Base-by-base conservation (phyloP, 1,140 invertebrate genomes). In the Portunus trituberculatus region DNA sequence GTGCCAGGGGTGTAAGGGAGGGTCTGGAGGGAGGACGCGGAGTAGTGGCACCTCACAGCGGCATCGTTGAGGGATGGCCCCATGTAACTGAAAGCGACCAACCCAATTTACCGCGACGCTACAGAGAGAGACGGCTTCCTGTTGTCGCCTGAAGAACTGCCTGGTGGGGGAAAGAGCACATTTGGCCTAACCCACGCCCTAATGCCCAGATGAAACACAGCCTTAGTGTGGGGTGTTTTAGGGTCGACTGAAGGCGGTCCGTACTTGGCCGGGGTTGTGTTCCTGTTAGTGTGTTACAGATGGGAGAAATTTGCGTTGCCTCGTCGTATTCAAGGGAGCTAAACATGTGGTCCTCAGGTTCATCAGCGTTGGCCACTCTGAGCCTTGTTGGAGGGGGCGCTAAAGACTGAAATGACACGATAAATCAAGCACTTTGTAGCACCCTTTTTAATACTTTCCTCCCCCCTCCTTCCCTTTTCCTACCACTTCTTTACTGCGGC, bases 71-170 rank as follows among this genome's bases (percentile, higher is more conserved):
- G 31, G 39, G 45, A 89, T 89, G 87, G 45, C 28, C n/a, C 45
- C n/a, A 45, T 89, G 87, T 89, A 89, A 89, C 87, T 46, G 32
- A 89, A 46, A 28, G 87, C 87, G 87, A 89, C 87, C 87, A 89
- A 89, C 87, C 87, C 87, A 89, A 89, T 89, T 89, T 89, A 48
- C 87, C 87, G 87, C 87, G 87, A 89, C 87, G 87, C 39, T 46
- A 48, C 87, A 89, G 87, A 89, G 48, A 89, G 87, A 89, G 87
- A 89, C 87, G 87, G 87, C 39, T 48, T 89, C 87, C 87, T 89
- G 87, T 89, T 89, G 87, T 46, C 87, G 48, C 87, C 48, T 46
- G 87, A 89, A 45, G 39, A 89, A 89, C 87, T 45, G 39, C 87
- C 87, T 10, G n/a, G 3, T 12, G 20, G 39, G 6, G 87, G 39